phyloP scores from a whole-genome alignment of 2,113 vertebrate genomes.

The Phalacrocorax brasilianus region DNA sequence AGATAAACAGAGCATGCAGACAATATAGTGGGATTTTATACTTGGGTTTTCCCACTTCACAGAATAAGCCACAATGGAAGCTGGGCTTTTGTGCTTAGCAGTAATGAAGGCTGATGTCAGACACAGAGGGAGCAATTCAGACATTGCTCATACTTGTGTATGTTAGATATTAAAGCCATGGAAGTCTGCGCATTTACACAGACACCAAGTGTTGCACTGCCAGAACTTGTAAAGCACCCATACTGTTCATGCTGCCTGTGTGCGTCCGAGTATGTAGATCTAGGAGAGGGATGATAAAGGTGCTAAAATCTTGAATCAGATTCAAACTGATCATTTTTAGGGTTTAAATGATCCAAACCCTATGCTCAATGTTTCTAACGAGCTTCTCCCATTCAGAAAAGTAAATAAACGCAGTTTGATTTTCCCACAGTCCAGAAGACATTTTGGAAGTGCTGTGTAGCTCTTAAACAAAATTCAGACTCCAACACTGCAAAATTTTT shows the following conservation, averaged over 20 bases:
- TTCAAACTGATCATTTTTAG: neutral
- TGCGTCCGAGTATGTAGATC: rapidly evolving
- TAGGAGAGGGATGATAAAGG: neutral
- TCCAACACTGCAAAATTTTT: neutral
- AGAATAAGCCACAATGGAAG: neutral
- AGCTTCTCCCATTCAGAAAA: neutral
- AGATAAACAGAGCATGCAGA: neutral
- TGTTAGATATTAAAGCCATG: neutral
- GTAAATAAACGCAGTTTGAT: neutral
- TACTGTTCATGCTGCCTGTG: neutral
- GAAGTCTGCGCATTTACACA: neutral
- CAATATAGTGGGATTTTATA: rapidly evolving
- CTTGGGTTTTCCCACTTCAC: neutral
- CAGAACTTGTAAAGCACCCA: neutral
- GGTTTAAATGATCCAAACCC: neutral
- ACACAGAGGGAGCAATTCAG: neutral
- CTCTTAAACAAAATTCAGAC: neutral
- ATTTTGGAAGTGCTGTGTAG: neutral
- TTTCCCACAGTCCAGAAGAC: neutral
- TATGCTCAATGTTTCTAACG: neutral
- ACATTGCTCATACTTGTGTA: neutral
- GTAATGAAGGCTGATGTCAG: neutral
- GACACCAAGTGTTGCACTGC: neutral
- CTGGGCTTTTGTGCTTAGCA: neutral
- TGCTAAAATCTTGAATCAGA: neutral